Conservation (phyloP, 2,113 vertebrate genomes). For the Forbesichthys papilliferus region DNA sequence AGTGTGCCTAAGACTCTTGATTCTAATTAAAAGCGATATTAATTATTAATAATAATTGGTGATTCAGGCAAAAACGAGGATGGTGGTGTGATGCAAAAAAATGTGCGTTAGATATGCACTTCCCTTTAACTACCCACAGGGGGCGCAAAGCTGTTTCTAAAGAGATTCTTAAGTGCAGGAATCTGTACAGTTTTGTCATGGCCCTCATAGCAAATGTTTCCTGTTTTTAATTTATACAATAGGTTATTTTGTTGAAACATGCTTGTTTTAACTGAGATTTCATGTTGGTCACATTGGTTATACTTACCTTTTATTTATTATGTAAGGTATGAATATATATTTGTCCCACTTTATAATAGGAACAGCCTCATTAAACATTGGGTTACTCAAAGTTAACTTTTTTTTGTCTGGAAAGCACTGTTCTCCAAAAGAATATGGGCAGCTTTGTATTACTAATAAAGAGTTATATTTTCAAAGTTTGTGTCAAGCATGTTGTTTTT, state of each 20-base stretch:
- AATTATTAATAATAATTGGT: neutral
- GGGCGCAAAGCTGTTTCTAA: slow-evolving; percentile 40
- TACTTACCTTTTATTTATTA: too few relatives aligned
- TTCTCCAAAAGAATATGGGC: slow-evolving; percentile 13
- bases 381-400: too few relatives aligned
- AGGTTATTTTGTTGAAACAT: too few relatives aligned
- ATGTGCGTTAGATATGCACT: slow-evolving; percentile 5
- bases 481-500: neutral
- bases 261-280: neutral
- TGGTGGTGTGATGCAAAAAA: neutral
- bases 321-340: too few relatives aligned
- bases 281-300: too few relatives aligned
- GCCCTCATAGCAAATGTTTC: neutral
- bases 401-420: neutral
- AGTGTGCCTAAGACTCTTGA: slow-evolving; percentile 12
- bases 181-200: neutral
- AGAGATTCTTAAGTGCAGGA: neutral
- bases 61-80: neutral
- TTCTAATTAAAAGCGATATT: neutral
- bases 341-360: too few relatives aligned
- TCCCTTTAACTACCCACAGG: slow-evolving; percentile 33
- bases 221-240: neutral
- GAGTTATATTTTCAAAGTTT: slow-evolving; percentile 23
- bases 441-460: slow-evolving; percentile 28
- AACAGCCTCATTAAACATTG: too few relatives aligned